phyloP scores from a whole-genome alignment of 2,888 invertebrate species.

The Scotopteryx bipunctaria region DNA sequence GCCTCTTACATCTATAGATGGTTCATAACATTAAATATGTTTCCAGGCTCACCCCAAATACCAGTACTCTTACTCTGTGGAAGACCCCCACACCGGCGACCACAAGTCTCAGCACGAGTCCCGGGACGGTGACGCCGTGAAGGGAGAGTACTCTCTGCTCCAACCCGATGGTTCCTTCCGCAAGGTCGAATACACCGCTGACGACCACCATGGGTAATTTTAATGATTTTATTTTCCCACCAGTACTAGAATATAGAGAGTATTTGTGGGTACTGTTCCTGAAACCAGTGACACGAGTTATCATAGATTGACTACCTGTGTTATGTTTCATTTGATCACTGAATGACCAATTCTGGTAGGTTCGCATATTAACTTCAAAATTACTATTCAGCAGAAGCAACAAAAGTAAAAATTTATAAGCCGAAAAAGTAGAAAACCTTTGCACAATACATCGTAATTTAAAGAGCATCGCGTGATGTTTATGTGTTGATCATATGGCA shows the following conservation, averaged over 20 bases:
- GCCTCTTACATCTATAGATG: too few relatives aligned
- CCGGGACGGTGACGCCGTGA: conserved; percentile 85
- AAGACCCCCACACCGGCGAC: conserved; percentile 85
- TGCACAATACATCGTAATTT: not conserved
- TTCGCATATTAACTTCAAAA: too few relatives aligned
- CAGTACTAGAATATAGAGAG: not conserved
- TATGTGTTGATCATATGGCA: conserved; percentile 65
- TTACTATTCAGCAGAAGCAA: too few relatives aligned
- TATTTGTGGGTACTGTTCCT: too few relatives aligned
- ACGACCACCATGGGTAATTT: conserved; percentile 82
- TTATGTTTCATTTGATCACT: too few relatives aligned
- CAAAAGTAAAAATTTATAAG: too few relatives aligned
- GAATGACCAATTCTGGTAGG: too few relatives aligned
- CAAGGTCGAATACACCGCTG: conserved; percentile 84
- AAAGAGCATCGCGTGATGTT: conserved; percentile 54
- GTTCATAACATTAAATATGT: too few relatives aligned
- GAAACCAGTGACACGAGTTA: not conserved
- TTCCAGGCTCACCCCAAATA: conserved; percentile 85
- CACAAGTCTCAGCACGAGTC: conserved; percentile 84
- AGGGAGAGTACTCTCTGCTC: conserved; percentile 85
- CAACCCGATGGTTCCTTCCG: conserved; percentile 85
- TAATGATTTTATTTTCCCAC: not conserved
- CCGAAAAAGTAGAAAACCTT: too few relatives aligned
- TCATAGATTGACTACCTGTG: too few relatives aligned
- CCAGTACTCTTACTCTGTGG: conserved; percentile 84